Conservation (phyloP, 2,888 invertebrate genomes). For the Thecophora atra region DNA sequence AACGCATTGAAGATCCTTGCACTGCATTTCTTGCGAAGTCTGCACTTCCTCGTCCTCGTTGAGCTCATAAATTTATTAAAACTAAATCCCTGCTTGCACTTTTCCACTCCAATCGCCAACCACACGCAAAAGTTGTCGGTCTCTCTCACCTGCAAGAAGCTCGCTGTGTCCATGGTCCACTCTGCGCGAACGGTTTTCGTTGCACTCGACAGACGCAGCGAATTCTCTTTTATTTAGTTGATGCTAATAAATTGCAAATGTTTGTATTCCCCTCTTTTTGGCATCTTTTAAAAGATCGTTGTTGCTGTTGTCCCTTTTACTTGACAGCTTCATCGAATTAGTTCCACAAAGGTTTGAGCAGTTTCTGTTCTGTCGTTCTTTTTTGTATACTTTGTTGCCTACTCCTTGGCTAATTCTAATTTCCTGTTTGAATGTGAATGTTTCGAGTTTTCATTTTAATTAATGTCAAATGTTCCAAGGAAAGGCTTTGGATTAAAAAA, state of each 20-base stretch:
- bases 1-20: not conserved
- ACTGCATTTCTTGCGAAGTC: not conserved
- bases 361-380: not conserved
- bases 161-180: not conserved
- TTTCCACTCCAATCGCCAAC: too few relatives aligned
- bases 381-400: not conserved
- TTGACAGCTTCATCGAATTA: too few relatives aligned
- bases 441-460: not conserved
- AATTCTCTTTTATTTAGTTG: too few relatives aligned
- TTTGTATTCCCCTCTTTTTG: not conserved
- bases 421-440: not conserved
- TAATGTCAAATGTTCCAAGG: not conserved
- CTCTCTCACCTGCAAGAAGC: not conserved
- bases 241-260: not conserved
- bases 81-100: not conserved
- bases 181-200: not conserved
- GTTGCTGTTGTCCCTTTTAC: too few relatives aligned
- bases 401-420: not conserved
- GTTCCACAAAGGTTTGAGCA: too few relatives aligned
- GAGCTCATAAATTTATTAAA: not conserved
- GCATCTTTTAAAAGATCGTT: not conserved
- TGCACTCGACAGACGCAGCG: too few relatives aligned
- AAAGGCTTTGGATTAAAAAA: too few relatives aligned
- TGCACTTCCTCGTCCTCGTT: not conserved
- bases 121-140: too few relatives aligned